phyloP scores from a whole-genome alignment of 2,113 vertebrate genomes.

The Gasterosteus aculeatus region DNA sequence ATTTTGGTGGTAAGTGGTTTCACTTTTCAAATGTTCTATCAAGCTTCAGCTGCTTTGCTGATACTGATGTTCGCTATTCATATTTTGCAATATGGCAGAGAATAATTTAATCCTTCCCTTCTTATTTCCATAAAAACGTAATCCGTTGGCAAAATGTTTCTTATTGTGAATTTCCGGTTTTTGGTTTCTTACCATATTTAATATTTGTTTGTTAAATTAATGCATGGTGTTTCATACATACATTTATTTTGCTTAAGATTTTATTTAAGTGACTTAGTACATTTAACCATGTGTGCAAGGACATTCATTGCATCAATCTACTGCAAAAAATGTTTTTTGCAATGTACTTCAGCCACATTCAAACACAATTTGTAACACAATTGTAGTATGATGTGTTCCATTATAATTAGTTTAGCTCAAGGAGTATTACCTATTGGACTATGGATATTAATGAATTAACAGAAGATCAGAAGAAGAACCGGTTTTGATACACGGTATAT shows the following conservation, averaged over 20 bases:
- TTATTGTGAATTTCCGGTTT: neutral
- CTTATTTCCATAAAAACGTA: neutral
- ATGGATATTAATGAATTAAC: neutral
- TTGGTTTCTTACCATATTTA: neutral
- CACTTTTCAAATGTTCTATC: neutral
- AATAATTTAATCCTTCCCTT: neutral
- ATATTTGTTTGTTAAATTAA: neutral
- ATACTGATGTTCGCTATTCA: neutral
- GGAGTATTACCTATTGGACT: neutral
- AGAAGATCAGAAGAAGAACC: slow-evolving; percentile 1
- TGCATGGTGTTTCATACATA: neutral
- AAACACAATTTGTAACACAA: neutral
- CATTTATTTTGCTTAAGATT: neutral
- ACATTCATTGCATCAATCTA: neutral
- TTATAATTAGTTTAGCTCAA: neutral
- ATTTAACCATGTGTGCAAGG: neutral
- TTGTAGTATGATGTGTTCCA: neutral
- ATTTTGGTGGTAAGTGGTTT: neutral
- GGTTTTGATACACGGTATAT: slow-evolving; percentile 2
- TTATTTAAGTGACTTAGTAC: neutral
- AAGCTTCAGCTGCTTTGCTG: neutral
- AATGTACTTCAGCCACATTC: neutral
- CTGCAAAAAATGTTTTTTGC: neutral
- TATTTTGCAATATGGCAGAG: neutral
- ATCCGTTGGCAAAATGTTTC: neutral